These are phyloP conservation scores for Spongilla lacustris DNA, from an alignment of 37 sponge, comb jelly and placozoan genomes.

Conservation along the genomic window DNA sequence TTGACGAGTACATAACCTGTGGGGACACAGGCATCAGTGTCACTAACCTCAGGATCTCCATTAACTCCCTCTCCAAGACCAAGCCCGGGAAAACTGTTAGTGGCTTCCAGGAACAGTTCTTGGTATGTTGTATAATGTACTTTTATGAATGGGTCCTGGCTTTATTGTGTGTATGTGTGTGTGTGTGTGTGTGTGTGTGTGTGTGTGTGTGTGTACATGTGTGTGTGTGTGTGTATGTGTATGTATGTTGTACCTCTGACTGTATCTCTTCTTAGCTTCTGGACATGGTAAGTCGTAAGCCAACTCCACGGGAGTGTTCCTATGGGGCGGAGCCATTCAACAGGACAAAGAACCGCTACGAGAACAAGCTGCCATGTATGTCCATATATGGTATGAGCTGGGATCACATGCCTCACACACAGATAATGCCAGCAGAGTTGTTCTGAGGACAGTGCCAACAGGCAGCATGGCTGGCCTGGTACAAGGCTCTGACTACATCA, in stretches of 20 bases:
- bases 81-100: slow-evolving; percentile 1
- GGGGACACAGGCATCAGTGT: slow-evolving; percentile 52
- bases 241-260: not conserved
- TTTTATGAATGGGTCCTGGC: no score
- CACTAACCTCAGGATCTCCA: slow-evolving; percentile 35
- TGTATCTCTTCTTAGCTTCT: not conserved
- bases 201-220: not conserved
- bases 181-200: slow-evolving; percentile 8
- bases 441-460: no score
- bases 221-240: not conserved
- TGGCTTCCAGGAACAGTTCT: slow-evolving; percentile 49
- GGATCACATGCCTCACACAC: no score
- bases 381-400: no score
- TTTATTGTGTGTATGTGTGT: not conserved
- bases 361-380: no score
- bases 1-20: slow-evolving; percentile 61
- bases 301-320: not conserved
- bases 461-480: no score
- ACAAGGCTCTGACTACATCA: slow-evolving; percentile 88
- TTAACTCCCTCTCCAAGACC: slow-evolving; percentile 32
- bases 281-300: not conserved
- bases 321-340: slow-evolving; percentile 30
- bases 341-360: slow-evolving; percentile 47
- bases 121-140: slow-evolving; percentile 5
- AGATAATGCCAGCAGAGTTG: no score